Conservation (phyloP, 2,888 invertebrate genomes). For the Drosophila ustulata region DNA sequence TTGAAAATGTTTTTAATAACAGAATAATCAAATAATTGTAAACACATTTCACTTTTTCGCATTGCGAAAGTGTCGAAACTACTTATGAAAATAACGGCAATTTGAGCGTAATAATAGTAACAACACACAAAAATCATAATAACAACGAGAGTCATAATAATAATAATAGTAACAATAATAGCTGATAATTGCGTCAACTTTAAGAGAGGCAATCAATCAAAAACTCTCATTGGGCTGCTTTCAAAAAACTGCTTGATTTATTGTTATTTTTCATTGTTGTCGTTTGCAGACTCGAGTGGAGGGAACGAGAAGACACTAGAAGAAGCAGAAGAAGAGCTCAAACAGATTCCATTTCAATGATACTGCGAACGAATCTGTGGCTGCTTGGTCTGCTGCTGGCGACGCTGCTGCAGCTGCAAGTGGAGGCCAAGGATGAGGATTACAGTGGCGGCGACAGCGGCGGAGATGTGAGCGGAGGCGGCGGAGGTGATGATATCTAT, state of each 20-base stretch:
- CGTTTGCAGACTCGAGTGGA: conserved; percentile 50
- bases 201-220: conserved; percentile 62
- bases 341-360: conserved; percentile 48
- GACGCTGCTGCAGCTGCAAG: conserved; percentile 31
- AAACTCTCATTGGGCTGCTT: conserved; percentile 52
- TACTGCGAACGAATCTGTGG: conserved; percentile 60
- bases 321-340: conserved; percentile 11
- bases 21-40: conserved; percentile 49
- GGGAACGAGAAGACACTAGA: conserved; percentile 13
- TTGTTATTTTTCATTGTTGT: conserved; percentile 14
- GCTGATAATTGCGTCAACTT: conserved; percentile 69
- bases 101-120: conserved; percentile 32
- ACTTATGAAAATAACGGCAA: conserved; percentile 41
- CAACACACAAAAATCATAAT: conserved; percentile 22
- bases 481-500: conserved; percentile 63
- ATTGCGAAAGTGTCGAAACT: conserved; percentile 71
- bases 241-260: conserved; percentile 60
- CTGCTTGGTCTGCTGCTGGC: conserved; percentile 43
- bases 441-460: conserved; percentile 40
- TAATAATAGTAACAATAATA: conserved; percentile 58
- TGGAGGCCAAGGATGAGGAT: conserved; percentile 48
- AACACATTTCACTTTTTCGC: conserved; percentile 71
- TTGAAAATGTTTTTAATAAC: conserved; percentile 48
- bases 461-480: conserved; percentile 1
- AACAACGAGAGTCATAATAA: conserved; percentile 31